These are phyloP conservation scores for Azemiops feae DNA, from an alignment of 2,113 vertebrate genomes.

Conservation along the genomic window DNA sequence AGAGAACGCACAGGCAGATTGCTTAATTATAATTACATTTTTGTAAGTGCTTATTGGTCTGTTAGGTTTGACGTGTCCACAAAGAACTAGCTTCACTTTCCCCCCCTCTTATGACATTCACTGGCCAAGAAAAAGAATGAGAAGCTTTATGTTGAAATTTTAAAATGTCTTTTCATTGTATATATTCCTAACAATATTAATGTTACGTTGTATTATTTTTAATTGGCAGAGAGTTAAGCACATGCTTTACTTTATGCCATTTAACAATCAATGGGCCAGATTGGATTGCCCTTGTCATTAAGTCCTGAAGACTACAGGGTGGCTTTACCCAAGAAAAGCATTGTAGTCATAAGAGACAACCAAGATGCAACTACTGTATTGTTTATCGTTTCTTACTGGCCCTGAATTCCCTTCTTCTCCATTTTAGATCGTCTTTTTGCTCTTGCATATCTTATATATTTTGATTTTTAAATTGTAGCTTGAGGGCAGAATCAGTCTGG, in stretches of 20 bases:
- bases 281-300: neutral
- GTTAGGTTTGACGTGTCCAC: neutral
- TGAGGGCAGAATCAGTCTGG: neutral
- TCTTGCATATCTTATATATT: neutral
- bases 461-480: neutral
- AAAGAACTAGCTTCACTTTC: neutral
- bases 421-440: neutral
- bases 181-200: neutral
- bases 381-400: neutral
- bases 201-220: neutral
- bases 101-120: neutral
- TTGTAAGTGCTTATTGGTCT: neutral
- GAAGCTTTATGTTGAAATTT: neutral
- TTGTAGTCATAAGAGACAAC: neutral
- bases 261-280: neutral
- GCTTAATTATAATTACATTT: neutral
- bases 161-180: neutral
- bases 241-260: neutral
- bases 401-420: neutral
- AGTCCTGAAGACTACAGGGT: neutral
- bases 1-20: neutral
- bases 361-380: neutral
- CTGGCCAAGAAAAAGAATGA: neutral
- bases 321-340: neutral
- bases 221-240: neutral